phyloP scores from a whole-genome alignment of 2,113 vertebrate genomes.

The Laticauda colubrina region DNA sequence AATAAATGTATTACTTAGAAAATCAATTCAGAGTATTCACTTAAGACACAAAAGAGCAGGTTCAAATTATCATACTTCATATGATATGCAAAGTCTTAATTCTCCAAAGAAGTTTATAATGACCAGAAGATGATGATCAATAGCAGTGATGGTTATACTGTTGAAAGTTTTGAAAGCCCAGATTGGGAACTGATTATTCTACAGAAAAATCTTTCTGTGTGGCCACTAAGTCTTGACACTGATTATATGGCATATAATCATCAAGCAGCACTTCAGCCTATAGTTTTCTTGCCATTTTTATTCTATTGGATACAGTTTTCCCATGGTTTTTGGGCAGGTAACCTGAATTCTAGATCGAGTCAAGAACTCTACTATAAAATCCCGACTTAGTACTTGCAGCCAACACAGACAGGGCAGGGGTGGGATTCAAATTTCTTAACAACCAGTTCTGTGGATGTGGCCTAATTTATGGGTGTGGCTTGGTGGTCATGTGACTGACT shows the following conservation, averaged over 20 bases:
- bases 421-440: too few species aligned
- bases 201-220: neutral
- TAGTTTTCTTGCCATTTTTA: neutral
- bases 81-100: neutral
- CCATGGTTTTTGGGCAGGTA: neutral
- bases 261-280: neutral
- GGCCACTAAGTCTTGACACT: neutral
- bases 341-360: neutral
- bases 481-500: too few species aligned
- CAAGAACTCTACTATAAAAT: neutral
- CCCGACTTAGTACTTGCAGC: neutral
- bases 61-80: neutral
- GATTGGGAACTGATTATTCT: neutral
- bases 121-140: neutral
- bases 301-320: neutral
- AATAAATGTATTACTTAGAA: neutral
- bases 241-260: neutral
- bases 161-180: neutral
- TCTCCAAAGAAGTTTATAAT: neutral
- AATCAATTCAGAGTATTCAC: neutral
- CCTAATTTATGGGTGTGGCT: too few species aligned
- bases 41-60: neutral
- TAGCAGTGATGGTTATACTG: neutral
- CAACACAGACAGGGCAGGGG: neutral
- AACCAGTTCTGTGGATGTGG: too few species aligned